Conservation (phyloP, 1,140 invertebrate species). For the Heliothis subflexa region DNA sequence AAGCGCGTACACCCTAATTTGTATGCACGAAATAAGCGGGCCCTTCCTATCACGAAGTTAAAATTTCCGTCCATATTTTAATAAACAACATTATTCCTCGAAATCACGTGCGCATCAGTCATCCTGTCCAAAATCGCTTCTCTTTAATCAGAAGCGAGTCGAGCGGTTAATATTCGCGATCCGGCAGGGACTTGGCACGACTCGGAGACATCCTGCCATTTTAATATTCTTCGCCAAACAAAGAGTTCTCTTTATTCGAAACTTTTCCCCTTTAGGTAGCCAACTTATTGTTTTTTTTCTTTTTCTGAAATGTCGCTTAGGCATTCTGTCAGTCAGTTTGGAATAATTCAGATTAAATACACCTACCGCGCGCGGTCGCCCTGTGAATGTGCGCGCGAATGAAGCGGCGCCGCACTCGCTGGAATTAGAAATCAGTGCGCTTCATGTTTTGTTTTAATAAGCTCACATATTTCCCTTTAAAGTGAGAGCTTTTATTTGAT, state of each 20-base stretch:
- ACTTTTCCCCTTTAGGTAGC: conserved; percentile 62
- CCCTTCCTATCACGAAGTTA: conserved; percentile 81
- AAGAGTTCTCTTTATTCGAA: conserved; percentile 71
- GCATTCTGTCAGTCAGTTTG: conserved; percentile 80
- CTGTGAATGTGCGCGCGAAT: conserved; percentile 78
- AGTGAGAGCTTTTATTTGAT: conserved; percentile 76
- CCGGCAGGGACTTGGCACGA: conserved; percentile 56
- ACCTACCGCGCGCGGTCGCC: conserved; percentile 70
- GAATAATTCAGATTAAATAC: conserved; percentile 84
- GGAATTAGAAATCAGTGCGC: conserved; percentile 77
- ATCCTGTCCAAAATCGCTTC: conserved; percentile 79
- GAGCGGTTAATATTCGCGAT: conserved; percentile 76
- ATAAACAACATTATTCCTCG: conserved; percentile 73
- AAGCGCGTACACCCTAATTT: conserved; percentile 69
- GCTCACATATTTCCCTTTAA: conserved; percentile 77
- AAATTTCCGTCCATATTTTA: conserved; percentile 80
- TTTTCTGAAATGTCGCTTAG: conserved; percentile 66
- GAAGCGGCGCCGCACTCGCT: conserved; percentile 64
- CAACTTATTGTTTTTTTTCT: conserved; percentile 76
- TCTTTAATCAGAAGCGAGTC: conserved; percentile 78
- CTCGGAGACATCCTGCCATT: conserved; percentile 61
- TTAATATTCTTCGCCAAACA: conserved; percentile 78
- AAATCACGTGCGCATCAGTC: conserved; percentile 76
- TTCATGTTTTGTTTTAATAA: conserved; percentile 80
- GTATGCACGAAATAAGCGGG: conserved; percentile 70